These are phyloP conservation scores for Acanthosepion pharaonis DNA, from an alignment of 2,888 invertebrate species.

Conservation along the genomic window DNA sequence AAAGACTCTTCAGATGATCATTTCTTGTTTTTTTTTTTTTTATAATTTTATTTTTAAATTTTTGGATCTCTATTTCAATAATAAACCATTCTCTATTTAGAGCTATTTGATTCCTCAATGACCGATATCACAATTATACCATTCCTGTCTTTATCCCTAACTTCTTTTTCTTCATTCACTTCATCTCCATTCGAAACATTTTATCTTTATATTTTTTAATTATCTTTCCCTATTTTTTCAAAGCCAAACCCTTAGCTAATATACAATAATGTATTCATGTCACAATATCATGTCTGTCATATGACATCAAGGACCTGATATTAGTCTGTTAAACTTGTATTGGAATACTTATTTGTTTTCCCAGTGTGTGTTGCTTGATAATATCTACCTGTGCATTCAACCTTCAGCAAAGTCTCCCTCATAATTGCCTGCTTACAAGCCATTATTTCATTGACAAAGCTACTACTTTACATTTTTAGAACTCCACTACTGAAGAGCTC, in stretches of 20 bases:
- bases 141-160: neutral
- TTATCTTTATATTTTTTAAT: neutral
- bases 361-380: neutral
- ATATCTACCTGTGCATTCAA: conserved; percentile 15
- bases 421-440: conserved; percentile 17
- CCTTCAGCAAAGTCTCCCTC: neutral
- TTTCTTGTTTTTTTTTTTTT: neutral
- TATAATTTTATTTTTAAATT: neutral
- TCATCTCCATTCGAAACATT: neutral
- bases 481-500: neutral
- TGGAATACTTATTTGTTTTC: neutral
- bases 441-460: conserved; percentile 17
- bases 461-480: conserved; percentile 9
- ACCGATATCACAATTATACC: neutral
- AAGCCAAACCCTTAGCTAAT: neutral
- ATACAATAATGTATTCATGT: conserved; percentile 16
- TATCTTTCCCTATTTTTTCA: neutral
- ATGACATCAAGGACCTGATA: neutral
- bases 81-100: neutral
- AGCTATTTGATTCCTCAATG: neutral
- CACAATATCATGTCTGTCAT: conserved; percentile 1
- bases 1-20: neutral
- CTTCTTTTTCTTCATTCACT: neutral
- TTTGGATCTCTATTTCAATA: neutral
- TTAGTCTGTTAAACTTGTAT: neutral